These are phyloP conservation scores for Laterallus jamaicensis DNA, from an alignment of 2,113 vertebrate genomes.

Conservation along the genomic window DNA sequence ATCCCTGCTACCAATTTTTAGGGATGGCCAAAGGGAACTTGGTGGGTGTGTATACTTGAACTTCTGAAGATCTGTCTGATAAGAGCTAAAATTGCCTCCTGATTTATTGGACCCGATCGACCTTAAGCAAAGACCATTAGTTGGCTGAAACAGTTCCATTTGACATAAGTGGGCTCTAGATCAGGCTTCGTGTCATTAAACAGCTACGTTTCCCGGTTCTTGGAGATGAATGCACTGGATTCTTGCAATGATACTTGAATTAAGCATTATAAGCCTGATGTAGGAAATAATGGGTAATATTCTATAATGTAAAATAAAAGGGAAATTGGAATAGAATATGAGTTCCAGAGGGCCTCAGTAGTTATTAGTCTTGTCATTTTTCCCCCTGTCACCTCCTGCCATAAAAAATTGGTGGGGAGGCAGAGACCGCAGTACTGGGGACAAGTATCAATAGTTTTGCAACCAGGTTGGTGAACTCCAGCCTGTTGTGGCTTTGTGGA, in stretches of 20 bases:
- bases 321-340: background rate
- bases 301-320: background rate
- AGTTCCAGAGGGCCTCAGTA: background rate
- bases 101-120: background rate
- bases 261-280: background rate
- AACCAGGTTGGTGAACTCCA: background rate
- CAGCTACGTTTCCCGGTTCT: background rate
- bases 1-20: background rate
- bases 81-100: background rate
- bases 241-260: background rate
- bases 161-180: background rate
- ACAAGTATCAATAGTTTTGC: background rate
- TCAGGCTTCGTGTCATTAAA: conserved; percentile 3
- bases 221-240: background rate
- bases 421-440: background rate
- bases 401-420: background rate
- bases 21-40: background rate
- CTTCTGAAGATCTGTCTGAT: background rate
- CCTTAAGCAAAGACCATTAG: background rate
- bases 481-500: background rate
- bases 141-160: background rate
- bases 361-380: background rate
- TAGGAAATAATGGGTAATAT: background rate
- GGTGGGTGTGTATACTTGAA: background rate
- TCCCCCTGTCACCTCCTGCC: background rate